A percentile compares a stretch with the other conserved stretches of the same genome.
phyloP scores from a whole-genome alignment of 2,113 vertebrate genomes.

The Uria lomvia region DNA sequence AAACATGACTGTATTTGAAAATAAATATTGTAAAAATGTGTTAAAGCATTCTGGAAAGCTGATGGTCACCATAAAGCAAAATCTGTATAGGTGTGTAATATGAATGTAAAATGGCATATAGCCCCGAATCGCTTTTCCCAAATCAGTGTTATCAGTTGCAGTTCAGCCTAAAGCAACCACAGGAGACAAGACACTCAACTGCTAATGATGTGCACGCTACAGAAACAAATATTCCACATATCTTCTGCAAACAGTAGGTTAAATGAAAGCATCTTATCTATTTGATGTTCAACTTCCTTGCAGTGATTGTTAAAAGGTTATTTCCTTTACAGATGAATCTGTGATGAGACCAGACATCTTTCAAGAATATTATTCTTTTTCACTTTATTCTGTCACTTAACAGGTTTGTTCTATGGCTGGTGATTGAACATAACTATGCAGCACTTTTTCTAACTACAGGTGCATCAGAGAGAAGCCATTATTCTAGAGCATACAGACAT shows the following conservation, averaged over 20 bases:
- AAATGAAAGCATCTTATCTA: neutral
- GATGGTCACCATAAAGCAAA: neutral
- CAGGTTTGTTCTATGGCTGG: neutral
- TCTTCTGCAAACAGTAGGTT: neutral
- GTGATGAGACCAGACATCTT: neutral
- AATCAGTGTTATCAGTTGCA: neutral
- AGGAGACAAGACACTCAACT: neutral
- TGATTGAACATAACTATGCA: neutral
- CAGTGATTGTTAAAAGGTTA: neutral
- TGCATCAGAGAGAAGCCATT: neutral
- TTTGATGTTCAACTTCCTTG: neutral
- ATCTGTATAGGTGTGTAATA: neutral
- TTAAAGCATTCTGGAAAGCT: neutral
- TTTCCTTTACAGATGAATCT: neutral
- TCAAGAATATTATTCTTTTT: neutral
- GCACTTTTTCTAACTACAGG: neutral
- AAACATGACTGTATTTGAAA: neutral
- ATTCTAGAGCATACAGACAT: neutral
- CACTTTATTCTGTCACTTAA: neutral
- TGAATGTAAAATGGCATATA: neutral
- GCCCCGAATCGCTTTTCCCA: neutral
- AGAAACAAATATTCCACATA: neutral
- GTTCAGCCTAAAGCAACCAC: neutral
- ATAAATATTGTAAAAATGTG: neutral
- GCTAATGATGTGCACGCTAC: neutral